A percentile compares a stretch with the other conserved stretches of the same genome.
Conservation (phyloP, 2,797 vertebrate genomes). For the Melanotaenia nigrans region DNA sequence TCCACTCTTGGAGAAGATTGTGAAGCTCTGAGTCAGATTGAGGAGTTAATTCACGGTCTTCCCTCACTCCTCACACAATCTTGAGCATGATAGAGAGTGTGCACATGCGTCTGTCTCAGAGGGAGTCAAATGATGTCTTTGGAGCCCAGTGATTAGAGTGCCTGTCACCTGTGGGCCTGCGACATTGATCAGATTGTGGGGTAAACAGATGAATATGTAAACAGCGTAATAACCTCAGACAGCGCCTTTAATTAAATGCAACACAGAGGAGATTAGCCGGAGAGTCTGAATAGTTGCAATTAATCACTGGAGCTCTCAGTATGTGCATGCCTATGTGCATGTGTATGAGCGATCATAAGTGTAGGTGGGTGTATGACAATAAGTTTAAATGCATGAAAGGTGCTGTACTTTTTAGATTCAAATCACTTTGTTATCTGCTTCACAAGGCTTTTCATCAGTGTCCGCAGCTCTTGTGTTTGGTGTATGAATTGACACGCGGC, state of each 20-base stretch:
- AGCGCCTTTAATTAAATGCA: constrained; percentile 86
- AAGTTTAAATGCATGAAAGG: constrained; percentile 29
- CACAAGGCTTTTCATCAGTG: constrained; percentile 53
- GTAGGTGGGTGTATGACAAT: constrained; percentile 29
- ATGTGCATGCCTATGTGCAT: constrained; percentile 39
- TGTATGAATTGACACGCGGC: constrained; percentile 47
- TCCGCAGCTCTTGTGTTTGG: constrained; percentile 57
- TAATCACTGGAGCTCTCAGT: constrained; percentile 68
- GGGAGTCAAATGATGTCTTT: constrained; percentile 66
- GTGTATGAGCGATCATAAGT: constrained; percentile 37
- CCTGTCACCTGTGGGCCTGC: constrained; percentile 82
- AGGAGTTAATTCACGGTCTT: constrained; percentile 65
- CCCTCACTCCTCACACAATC: constrained; percentile 45
- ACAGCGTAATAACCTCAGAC: constrained; percentile 86
- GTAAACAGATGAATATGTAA: constrained; percentile 86
- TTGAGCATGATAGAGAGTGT: constrained; percentile 61
- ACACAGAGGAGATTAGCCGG: constrained; percentile 83
- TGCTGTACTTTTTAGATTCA: constrained; percentile 48
- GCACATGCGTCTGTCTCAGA: constrained; percentile 60
- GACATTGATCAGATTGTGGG: constrained; percentile 82
- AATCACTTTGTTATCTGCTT: constrained; percentile 53
- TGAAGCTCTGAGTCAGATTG: constrained; percentile 64
- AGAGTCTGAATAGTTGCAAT: constrained; percentile 79
- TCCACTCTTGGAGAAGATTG: constrained; percentile 62
- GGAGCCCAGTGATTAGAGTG: constrained; percentile 80